Conservation (phyloP, 2,888 invertebrate species). For the Rotaria macrura region DNA sequence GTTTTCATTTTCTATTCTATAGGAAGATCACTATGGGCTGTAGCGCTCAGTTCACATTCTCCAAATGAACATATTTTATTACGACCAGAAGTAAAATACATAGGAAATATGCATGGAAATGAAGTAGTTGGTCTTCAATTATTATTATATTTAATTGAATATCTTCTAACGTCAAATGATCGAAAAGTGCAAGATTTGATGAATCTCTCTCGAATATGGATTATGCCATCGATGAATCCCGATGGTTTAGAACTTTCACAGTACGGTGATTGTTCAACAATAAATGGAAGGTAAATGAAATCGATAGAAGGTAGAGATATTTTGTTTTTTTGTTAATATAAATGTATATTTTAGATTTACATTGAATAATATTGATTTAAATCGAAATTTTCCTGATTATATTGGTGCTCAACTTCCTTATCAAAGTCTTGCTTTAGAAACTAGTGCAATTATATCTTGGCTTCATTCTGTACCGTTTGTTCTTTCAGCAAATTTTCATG, state of each 20-base stretch:
- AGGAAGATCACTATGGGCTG: constrained; percentile 24
- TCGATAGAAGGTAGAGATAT: no score
- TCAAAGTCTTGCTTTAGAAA: constrained; percentile 58
- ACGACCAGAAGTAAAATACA: constrained; percentile 42
- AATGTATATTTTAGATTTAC: constrained; percentile 35
- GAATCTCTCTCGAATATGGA: constrained; percentile 42
- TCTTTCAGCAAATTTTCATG: constrained; percentile 77
- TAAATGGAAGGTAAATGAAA: background rate
- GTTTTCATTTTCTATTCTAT: no score
- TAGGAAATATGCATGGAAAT: constrained; percentile 48
- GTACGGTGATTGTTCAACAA: constrained; percentile 38
- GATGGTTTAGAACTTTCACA: constrained; percentile 43
- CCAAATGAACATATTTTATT: constrained; percentile 21
- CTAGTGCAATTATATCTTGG: constrained; percentile 85
- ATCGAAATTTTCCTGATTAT: constrained; percentile 89
- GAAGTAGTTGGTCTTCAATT: constrained; percentile 72
- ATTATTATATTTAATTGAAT: constrained; percentile 56
- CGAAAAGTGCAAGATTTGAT: constrained; percentile 39
- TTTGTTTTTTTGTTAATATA: no score
- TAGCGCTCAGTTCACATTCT: constrained; percentile 1
- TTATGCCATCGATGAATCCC: constrained; percentile 48
- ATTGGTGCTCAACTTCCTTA: constrained; percentile 72
- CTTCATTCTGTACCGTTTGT: constrained; percentile 82
- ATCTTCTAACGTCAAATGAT: constrained; percentile 40
- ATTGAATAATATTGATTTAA: constrained; percentile 66